Conservation (phyloP, 2,797 vertebrate species). For the Lophura swinhoii region DNA sequence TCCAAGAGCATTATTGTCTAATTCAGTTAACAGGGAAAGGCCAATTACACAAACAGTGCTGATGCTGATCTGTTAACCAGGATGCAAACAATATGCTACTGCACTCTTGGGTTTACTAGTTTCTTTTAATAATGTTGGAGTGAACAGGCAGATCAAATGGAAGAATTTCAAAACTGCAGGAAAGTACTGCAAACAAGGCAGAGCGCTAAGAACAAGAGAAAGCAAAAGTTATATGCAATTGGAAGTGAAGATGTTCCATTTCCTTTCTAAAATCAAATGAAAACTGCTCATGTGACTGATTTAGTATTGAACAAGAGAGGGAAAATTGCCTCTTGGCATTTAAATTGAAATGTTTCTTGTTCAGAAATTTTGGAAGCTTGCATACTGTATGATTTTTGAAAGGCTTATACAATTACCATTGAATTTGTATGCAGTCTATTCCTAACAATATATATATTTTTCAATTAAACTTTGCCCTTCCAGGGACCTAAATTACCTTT, state of each 20-base stretch:
- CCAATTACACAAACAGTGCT: constrained; percentile 40
- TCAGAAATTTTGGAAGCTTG: constrained; percentile 70
- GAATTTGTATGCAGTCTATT: constrained; percentile 54
- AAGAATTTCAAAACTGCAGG: constrained; percentile 21
- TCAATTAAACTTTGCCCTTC: constrained; percentile 75
- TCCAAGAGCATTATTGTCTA: constrained; percentile 36
- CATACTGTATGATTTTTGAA: constrained; percentile 69
- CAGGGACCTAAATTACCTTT: constrained; percentile 66
- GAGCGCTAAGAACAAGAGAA: constrained; percentile 37
- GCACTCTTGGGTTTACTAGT: not conserved
- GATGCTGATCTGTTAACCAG: constrained; percentile 29
- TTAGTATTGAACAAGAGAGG: constrained; percentile 57
- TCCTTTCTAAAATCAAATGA: constrained; percentile 69
- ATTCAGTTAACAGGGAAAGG: constrained; percentile 54
- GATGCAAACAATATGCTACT: constrained; percentile 1
- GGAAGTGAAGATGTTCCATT: constrained; percentile 67
- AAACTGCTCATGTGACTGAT: constrained; percentile 54
- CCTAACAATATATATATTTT: constrained; percentile 71
- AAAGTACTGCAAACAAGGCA: not conserved
- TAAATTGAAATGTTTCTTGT: constrained; percentile 70
- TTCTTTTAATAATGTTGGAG: not conserved
- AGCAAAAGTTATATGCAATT: constrained; percentile 60
- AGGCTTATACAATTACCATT: constrained; percentile 69
- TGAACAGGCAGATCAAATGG: not conserved
- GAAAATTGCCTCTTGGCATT: constrained; percentile 66